Conservation (phyloP, 1,140 invertebrate genomes). For the Zophobas morio region DNA sequence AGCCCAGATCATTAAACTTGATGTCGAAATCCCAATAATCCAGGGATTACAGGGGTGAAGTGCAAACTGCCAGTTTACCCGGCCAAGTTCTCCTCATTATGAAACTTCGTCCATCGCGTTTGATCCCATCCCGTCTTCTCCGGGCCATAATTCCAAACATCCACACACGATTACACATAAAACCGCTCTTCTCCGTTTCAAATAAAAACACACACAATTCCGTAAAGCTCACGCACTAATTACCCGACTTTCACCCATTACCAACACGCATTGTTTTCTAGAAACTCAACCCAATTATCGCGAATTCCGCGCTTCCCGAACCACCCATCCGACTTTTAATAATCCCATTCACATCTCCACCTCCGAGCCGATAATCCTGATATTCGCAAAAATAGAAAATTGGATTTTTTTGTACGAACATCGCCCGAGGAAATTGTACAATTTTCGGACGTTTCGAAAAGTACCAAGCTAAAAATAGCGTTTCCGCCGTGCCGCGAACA, state of each 20-base stretch:
- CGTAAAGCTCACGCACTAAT: slow-evolving; percentile 24
- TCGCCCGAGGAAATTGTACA: neutral
- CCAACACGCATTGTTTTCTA: slow-evolving; percentile 19
- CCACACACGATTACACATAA: no score
- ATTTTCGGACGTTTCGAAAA: neutral
- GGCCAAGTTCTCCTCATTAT: slow-evolving; percentile 28
- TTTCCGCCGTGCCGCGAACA: slow-evolving; percentile 8
- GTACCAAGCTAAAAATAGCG: slow-evolving; percentile 12
- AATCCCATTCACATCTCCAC: slow-evolving; percentile 24
- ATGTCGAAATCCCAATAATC: slow-evolving; percentile 36
- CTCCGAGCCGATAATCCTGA: slow-evolving; percentile 5
- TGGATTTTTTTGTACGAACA: slow-evolving; percentile 17
- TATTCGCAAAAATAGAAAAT: slow-evolving; percentile 22
- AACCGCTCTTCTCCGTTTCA: no score
- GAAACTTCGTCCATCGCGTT: slow-evolving; percentile 2
- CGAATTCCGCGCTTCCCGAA: neutral
- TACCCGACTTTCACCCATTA: slow-evolving; percentile 19
- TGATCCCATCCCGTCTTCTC: slow-evolving; percentile 8
- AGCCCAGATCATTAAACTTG: slow-evolving; percentile 47
- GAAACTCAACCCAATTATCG: slow-evolving; percentile 10
- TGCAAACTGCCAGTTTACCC: slow-evolving; percentile 29
- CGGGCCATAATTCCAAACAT: no score
- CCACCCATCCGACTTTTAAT: neutral
- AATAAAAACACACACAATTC: no score
- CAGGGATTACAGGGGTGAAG: slow-evolving; percentile 15